Evolutionary conservation across 2,797 vertebrate species (phyloP).

Genomic region (Lacerta bilineata): DNA sequence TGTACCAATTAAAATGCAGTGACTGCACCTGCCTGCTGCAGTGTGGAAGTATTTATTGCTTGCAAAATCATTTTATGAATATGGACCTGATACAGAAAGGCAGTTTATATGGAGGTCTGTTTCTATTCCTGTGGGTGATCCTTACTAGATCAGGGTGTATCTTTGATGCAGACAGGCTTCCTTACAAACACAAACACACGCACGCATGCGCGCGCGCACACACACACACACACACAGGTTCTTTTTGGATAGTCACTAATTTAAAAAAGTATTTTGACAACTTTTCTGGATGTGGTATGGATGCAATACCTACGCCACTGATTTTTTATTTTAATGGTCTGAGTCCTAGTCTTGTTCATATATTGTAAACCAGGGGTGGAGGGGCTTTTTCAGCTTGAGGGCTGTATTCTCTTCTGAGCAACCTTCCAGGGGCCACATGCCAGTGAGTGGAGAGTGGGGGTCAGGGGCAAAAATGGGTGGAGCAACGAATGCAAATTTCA

Average conservation of each 20-base stretch:
- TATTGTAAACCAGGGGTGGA: not conserved
- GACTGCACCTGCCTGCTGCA: not conserved
- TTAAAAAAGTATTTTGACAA: not conserved
- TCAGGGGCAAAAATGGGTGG: too few relatives aligned
- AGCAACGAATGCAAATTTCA: too few relatives aligned
- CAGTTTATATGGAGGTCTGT: not conserved
- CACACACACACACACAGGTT: too few relatives aligned
- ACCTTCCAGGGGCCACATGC: too few relatives aligned
- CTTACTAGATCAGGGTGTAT: not conserved
- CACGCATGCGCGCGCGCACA: too few relatives aligned
- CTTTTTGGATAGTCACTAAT: too few relatives aligned
- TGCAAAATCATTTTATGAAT: not conserved
- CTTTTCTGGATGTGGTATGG: not conserved
- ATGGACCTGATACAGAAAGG: not conserved
- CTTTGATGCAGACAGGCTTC: not conserved
- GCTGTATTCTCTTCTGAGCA: too few relatives aligned
- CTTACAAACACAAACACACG: too few relatives aligned
- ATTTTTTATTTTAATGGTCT: not conserved
- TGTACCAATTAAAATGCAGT: not conserved
- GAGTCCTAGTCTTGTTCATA: not conserved
- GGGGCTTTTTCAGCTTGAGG: too few relatives aligned
- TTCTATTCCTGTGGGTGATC: not conserved
- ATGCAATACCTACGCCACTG: too few relatives aligned
- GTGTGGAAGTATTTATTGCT: not conserved
- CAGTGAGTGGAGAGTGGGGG: too few relatives aligned